Conservation (phyloP, 2,888 invertebrate genomes). For the Lepetodrilus schrolli region DNA sequence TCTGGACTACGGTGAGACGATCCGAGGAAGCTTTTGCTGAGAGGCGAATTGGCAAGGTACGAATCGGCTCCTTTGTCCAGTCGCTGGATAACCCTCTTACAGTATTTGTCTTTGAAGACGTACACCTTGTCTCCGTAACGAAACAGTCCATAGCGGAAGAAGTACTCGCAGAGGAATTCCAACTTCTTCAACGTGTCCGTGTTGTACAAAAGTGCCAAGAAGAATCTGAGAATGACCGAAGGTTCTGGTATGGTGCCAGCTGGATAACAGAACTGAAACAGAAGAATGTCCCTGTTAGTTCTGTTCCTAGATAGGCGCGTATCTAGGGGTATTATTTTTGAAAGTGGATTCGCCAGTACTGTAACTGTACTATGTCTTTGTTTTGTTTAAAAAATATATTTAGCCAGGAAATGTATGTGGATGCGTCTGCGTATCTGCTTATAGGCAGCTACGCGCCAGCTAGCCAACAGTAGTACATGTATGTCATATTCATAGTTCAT, state of each 20-base stretch:
- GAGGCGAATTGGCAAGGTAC: conserved; percentile 52
- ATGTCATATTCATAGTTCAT: too few species aligned
- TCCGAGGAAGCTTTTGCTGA: conserved; percentile 54
- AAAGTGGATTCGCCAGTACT: too few species aligned
- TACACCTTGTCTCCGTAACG: conserved; percentile 51
- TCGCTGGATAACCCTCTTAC: conserved; percentile 52
- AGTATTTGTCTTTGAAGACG: conserved; percentile 49
- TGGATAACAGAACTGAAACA: neutral
- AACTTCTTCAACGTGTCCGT: conserved; percentile 47
- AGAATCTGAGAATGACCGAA: neutral
- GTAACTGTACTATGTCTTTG: too few species aligned
- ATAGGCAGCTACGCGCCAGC: too few species aligned
- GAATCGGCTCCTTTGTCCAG: conserved; percentile 56
- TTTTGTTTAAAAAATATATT: too few species aligned
- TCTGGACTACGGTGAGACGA: conserved; percentile 55
- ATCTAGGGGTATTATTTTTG: too few species aligned
- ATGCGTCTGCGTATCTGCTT: too few species aligned
- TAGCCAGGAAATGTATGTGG: too few species aligned
- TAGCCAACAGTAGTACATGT: too few species aligned
- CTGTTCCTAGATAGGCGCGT: too few species aligned
- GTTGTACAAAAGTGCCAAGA: conserved; percentile 38
- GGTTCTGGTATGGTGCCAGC: neutral
- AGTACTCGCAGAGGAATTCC: conserved; percentile 52
- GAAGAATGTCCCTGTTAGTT: too few species aligned
- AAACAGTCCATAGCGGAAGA: conserved; percentile 46